Base-by-base conservation (phyloP, 1,140 invertebrate species). In the Micrasema longulum region DNA sequence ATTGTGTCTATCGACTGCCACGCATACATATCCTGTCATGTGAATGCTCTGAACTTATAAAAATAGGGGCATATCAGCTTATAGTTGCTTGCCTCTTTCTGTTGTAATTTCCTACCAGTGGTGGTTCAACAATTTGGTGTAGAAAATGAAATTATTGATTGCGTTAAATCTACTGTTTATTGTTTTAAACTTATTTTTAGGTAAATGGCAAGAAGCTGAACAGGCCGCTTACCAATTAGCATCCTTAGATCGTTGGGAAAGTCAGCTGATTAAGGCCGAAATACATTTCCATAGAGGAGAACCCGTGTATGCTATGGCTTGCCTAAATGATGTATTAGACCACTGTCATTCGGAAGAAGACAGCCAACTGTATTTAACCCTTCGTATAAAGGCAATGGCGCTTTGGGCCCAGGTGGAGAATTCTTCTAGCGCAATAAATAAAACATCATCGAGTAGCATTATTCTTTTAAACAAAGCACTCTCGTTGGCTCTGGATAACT, bases 171-270 rank as follows among this genome's bases (percentile, higher is more conserved):
- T 2, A 31, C 7, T 31, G 26, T 31, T 31, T 31, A 31, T 31
- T 31, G 7, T 31, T 31, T 2, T n/a, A n/a, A n/a, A n/a, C n/a
- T n/a, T 48, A 12, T 41, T 90, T 77, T 85, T 88, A 79, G 90
- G 92, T 63, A 89, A 91, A 73, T 94, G 92, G 90, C 88, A 88
- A 23, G 90, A 92, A 68, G 93, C 94, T 0, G 89, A 93, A 71
- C 86, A 89, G 53, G 89, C 90, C 55, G 92, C 94, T 50, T 83
- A 84, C 53, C 91, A 92, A 80, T 85, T 96, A 22, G 87, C 91
- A 53, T 88, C 92, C 9, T 83, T 94, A 4, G 89, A 94, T 80
- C 80, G 88, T 60, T 87, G 89, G 77, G 92, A 93, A 75, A 90
- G 91, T 77, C 86, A 87, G 78, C 80, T 87, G 4, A 87, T 91